A percentile compares a stretch with the other conserved stretches of the same genome.
phyloP scores from a whole-genome alignment of 1,140 invertebrate species.

The Acyrthosiphon pisum region DNA sequence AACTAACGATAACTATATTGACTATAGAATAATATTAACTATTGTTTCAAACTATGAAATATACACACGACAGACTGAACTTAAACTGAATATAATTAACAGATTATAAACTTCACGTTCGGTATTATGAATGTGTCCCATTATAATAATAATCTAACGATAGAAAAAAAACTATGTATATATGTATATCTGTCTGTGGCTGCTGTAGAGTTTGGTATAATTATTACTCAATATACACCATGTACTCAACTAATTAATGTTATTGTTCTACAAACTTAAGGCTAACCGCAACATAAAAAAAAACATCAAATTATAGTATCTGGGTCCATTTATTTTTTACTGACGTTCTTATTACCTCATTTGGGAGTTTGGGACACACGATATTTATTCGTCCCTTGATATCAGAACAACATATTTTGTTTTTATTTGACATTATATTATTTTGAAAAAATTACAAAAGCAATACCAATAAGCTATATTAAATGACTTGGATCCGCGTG shows the following conservation, averaged over 20 bases:
- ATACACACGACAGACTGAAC: not conserved
- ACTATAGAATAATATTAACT: not conserved
- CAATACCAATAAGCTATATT: not conserved
- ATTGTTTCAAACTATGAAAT: not conserved
- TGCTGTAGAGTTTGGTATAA: not conserved
- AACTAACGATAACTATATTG: not conserved
- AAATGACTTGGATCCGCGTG: not conserved
- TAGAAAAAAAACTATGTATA: no score
- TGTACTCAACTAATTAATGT: not conserved
- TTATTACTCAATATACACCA: not conserved
- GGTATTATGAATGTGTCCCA: no score
- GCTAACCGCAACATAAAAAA: not conserved
- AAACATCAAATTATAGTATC: not conserved
- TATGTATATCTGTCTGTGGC: not conserved
- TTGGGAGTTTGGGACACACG: not conserved
- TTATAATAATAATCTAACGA: no score
- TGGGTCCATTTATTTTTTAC: not conserved
- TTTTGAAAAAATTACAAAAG: not conserved
- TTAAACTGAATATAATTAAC: not conserved
- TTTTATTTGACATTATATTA: not conserved
- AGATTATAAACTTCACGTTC: not conserved
- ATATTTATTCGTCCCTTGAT: conserved; percentile 22
- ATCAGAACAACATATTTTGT: not conserved
- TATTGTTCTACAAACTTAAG: not conserved
- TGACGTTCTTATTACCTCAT: not conserved